Evolutionary conservation across 2,113 vertebrate genomes (phyloP).

Genomic region (Cavia porcellus): DNA sequence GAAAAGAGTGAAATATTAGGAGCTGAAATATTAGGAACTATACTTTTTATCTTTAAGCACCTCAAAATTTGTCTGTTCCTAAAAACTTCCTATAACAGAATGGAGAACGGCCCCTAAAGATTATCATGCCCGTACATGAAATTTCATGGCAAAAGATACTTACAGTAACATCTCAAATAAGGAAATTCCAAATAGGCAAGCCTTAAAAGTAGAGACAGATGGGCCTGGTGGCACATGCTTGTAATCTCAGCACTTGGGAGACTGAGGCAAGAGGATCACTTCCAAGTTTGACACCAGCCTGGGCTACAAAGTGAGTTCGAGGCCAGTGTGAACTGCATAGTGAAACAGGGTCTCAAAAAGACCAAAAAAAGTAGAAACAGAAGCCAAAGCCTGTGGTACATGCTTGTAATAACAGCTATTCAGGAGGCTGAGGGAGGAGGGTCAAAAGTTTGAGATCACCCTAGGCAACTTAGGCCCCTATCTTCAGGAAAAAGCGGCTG

Average conservation of each 20-base stretch:
- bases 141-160: not conserved
- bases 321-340: no score
- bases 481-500: not conserved
- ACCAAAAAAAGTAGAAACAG: no score
- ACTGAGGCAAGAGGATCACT: no score
- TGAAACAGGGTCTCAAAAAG: no score
- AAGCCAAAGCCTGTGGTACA: not conserved
- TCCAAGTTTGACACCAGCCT: no score
- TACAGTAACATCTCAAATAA: not conserved
- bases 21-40: not conserved
- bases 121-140: not conserved
- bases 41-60: constrained; percentile 14
- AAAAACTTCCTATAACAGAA: not conserved
- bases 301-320: no score
- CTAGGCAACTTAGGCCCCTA: not conserved
- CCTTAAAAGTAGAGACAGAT: not conserved
- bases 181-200: not conserved
- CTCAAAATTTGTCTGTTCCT: not conserved
- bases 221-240: no score
- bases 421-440: not conserved
- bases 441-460: not conserved
- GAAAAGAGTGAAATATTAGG: constrained; percentile 19
- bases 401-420: not conserved
- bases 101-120: not conserved
- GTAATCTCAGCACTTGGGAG: no score